Base-by-base conservation (phyloP, 1,140 invertebrate species). In the Steinernema khuongi region DNA sequence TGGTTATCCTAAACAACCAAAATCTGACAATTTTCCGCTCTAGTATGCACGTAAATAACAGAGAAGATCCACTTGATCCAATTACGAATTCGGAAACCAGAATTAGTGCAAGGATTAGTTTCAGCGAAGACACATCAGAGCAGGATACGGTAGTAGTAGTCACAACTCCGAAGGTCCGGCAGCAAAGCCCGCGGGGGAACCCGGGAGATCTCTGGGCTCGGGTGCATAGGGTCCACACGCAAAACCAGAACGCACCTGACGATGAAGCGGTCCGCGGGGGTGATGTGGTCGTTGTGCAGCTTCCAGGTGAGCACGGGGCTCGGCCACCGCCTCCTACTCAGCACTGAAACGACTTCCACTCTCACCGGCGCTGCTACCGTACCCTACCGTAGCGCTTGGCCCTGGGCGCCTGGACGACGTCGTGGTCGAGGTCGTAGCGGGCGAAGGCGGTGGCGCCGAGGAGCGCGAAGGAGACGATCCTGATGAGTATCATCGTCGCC, bases 301-400 rank as follows among this genome's bases (percentile, higher is more conserved):
- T 41, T 69, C 79, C 79, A 80, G 19, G 50, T 81, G 29, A 80
- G 44, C 22, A 68, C 44, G 18, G 19, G 30, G 17, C 72, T n/a
- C 7, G 44, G 32, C 79, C 79, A 80, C 69, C 81, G 79, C 31
- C 73, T 28, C 69, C 69, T 74, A 32, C 60, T 74, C 36, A 80
- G 41, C 26, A 82, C 79, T 80, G 67, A 78, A 79, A 78, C 31
- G 18, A 30, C 2, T 22, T 33, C 1, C 36, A 1, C n/a, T 28
- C 26, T 18, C 29, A 30, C 26, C 26, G 18, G 36, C 31, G n/a
- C 17, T 17, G 17, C 28, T n/a, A 31, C 31, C 17, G 33, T 70
- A 18, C 4, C 30, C 19, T 31, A 31, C 32, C 11, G 14, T 66
- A 60, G 18, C 28, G 11, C 50, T 60, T 60, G 7, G 50, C 50